Conservation (phyloP, 2,797 vertebrate species). For the Sebastes hubbsi region DNA sequence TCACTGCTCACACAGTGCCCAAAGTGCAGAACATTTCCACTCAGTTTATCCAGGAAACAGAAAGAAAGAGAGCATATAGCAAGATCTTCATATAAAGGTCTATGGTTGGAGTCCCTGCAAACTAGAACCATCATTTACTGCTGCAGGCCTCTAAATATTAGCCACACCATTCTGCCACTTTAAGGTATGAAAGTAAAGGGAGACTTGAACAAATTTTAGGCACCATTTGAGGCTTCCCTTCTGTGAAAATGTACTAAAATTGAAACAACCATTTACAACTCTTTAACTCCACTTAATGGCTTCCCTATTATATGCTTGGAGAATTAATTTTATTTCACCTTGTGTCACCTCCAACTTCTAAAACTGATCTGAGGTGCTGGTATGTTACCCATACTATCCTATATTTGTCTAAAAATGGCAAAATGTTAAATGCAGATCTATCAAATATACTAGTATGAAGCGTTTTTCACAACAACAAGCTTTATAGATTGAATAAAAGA, state of each 20-base stretch:
- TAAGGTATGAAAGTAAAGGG: slow-evolving; percentile 18
- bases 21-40: slow-evolving; percentile 57
- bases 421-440: not conserved
- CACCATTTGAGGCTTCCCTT: slow-evolving; percentile 13
- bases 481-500: not conserved
- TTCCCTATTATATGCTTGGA: not conserved
- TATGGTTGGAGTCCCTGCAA: slow-evolving; percentile 25
- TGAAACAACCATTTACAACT: slow-evolving; percentile 32
- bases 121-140: slow-evolving; percentile 29
- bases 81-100: slow-evolving; percentile 36
- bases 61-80: slow-evolving; percentile 15
- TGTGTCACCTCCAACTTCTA: slow-evolving; percentile 3
- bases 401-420: not conserved
- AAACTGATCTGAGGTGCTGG: slow-evolving; percentile 10
- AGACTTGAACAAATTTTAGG: slow-evolving; percentile 5
- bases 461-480: not conserved
- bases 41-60: slow-evolving; percentile 46
- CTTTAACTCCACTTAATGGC: slow-evolving; percentile 24
- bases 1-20: slow-evolving; percentile 56
- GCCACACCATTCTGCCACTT: slow-evolving; percentile 5
- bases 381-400: not conserved
- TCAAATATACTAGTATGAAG: not conserved
- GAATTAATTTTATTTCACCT: slow-evolving; percentile 16
- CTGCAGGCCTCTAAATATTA: slow-evolving; percentile 14
- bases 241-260: slow-evolving; percentile 30